phyloP scores from a whole-genome alignment of 23 tunicate genomes.

The Trididemnum nubilum region DNA sequence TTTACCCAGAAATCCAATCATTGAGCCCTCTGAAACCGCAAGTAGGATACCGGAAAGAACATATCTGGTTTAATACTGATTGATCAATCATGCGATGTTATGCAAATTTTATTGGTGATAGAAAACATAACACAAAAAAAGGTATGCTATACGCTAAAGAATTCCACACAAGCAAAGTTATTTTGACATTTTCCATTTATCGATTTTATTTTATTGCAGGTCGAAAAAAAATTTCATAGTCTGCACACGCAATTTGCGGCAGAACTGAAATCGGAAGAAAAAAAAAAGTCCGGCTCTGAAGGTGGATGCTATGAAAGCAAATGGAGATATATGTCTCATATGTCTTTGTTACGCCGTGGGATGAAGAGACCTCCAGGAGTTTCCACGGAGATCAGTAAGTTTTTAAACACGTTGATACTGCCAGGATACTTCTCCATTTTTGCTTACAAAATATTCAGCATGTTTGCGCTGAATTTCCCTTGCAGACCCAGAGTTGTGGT shows the following conservation, averaged over 20 bases:
- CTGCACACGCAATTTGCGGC: conserved; percentile 6
- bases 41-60: too few species aligned
- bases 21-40: too few species aligned
- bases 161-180: too few species aligned
- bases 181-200: too few species aligned
- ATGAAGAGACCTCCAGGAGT: conserved; percentile 3
- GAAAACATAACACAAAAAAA: too few species aligned
- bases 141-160: too few species aligned
- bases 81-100: too few species aligned
- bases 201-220: too few species aligned
- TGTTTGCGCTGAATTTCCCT: neutral
- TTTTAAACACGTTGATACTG: neutral
- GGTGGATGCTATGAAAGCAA: neutral
- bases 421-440: neutral
- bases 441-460: neutral
- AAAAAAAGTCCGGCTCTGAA: conserved; percentile 10
- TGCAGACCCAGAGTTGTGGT: neutral
- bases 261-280: neutral
- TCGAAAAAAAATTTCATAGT: too few species aligned
- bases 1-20: too few species aligned
- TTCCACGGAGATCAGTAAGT: neutral
- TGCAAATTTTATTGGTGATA: too few species aligned
- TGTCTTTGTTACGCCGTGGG: neutral
- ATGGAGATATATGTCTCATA: neutral
- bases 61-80: too few species aligned